A percentile compares a stretch with the other conserved stretches of the same genome.
These are phyloP conservation scores for Stichopus horrens DNA, from an alignment of 53 echinoderm and acorn worm genomes.

Conservation along the genomic window DNA sequence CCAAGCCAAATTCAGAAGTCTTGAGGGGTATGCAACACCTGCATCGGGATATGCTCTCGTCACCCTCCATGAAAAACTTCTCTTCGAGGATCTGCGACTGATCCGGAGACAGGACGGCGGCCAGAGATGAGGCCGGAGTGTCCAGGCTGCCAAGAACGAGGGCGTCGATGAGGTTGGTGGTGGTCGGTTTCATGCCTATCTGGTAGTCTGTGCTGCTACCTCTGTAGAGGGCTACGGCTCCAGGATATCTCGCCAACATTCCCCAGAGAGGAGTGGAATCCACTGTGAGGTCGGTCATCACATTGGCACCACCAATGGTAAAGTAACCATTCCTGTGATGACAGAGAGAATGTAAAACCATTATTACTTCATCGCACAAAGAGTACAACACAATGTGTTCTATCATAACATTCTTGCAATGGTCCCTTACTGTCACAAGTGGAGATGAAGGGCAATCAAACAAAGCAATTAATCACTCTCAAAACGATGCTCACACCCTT, in stretches of 20 bases:
- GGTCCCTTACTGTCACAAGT: too few species aligned
- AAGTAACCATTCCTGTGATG: constrained; percentile 77
- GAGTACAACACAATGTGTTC: too few species aligned
- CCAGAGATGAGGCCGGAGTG: constrained; percentile 45
- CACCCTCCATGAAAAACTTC: constrained; percentile 39
- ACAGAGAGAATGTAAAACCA: too few species aligned
- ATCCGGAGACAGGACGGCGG: constrained; percentile 55
- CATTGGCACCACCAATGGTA: constrained; percentile 50
- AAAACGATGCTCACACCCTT: too few species aligned
- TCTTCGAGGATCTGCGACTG: constrained; percentile 26
- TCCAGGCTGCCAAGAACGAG: constrained; percentile 66
- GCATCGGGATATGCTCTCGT: constrained; percentile 76
- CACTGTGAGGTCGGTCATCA: constrained; percentile 46
- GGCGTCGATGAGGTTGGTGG: constrained; percentile 67
- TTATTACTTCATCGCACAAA: too few species aligned
- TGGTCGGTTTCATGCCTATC: constrained; percentile 48
- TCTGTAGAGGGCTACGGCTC: constrained; percentile 79
- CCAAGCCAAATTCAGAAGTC: constrained; percentile 64
- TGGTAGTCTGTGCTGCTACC: constrained; percentile 57
- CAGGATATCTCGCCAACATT: constrained; percentile 26
- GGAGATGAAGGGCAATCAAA: too few species aligned
- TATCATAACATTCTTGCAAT: too few species aligned
- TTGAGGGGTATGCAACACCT: constrained; percentile 63
- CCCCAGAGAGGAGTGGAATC: constrained; percentile 21
- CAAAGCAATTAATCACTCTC: too few species aligned